These are phyloP conservation scores for Discoglossus pictus DNA, from an alignment of 2,797 vertebrate species.

Conservation along the genomic window DNA sequence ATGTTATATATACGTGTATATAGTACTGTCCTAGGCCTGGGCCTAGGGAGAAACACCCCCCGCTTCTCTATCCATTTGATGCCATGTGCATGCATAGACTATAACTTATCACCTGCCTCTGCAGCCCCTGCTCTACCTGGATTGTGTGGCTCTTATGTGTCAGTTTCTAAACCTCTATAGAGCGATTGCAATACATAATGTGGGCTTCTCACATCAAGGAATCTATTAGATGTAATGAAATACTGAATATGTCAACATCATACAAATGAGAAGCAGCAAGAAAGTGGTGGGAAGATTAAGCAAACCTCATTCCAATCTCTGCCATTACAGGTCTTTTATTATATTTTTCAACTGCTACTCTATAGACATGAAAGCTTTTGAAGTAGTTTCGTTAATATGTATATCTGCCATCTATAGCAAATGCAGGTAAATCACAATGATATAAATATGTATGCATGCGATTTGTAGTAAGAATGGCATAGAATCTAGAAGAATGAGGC, in stretches of 20 bases:
- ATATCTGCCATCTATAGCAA: conserved; percentile 30
- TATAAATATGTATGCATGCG: conserved; percentile 38
- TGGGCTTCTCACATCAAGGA: conserved; percentile 1
- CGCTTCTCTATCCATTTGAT: too few species aligned
- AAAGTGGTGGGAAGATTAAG: conserved; percentile 26
- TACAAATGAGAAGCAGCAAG: conserved; percentile 21
- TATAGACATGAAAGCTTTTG: conserved; percentile 15
- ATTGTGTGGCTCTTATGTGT: too few species aligned
- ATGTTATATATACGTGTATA: too few species aligned
- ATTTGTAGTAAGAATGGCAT: conserved; percentile 14
- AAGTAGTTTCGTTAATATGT: conserved; percentile 44
- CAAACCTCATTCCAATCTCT: conserved; percentile 27
- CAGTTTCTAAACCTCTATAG: too few species aligned
- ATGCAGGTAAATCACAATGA: conserved; percentile 16
- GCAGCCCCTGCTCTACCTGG: too few species aligned
- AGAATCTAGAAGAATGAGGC: background rate
- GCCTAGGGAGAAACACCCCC: too few species aligned
- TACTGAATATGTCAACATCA: conserved; percentile 34
- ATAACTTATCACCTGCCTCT: too few species aligned
- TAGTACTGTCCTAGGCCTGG: too few species aligned
- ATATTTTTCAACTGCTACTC: conserved; percentile 12
- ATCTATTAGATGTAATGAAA: conserved; percentile 5
- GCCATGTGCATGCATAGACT: too few species aligned
- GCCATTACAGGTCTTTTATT: conserved; percentile 34
- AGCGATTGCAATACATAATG: conserved; percentile 20